Conservation (phyloP, 2,113 vertebrate species). For the Channa argus region DNA sequence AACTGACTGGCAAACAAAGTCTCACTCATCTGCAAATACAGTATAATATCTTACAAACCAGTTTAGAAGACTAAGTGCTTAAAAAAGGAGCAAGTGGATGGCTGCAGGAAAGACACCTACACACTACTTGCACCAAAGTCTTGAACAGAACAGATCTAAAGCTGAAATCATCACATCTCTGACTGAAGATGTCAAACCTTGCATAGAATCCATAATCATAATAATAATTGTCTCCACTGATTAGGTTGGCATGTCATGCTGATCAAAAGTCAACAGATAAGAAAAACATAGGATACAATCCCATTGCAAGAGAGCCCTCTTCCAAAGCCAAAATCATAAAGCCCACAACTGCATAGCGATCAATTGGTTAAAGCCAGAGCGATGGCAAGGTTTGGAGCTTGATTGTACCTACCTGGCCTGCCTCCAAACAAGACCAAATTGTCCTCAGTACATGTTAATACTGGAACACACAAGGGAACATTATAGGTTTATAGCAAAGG, state of each 20-base stretch:
- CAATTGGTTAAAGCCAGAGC: conserved; percentile 73
- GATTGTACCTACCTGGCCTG: conserved; percentile 80
- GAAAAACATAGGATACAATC: conserved; percentile 37
- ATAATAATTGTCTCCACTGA: conserved; percentile 34
- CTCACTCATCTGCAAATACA: neutral
- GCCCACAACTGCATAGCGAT: conserved; percentile 39
- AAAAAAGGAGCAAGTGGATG: neutral
- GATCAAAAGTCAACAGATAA: conserved; percentile 57
- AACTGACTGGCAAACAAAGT: neutral
- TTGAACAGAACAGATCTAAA: conserved; percentile 33
- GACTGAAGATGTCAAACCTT: conserved; percentile 19
- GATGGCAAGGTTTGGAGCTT: conserved; percentile 35
- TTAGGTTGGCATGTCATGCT: conserved; percentile 69
- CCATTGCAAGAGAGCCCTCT: conserved; percentile 26
- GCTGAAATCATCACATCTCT: conserved; percentile 26
- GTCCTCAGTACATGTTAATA: conserved; percentile 78
- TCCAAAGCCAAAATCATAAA: conserved; percentile 59
- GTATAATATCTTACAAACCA: neutral
- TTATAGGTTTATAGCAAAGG: conserved; percentile 36
- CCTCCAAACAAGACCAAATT: conserved; percentile 61
- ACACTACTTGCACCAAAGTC: conserved; percentile 3
- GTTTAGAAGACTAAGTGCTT: neutral
- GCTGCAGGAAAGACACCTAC: conserved; percentile 26
- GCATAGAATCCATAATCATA: conserved; percentile 37
- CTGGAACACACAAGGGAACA: conserved; percentile 81